These are phyloP conservation scores for Empis stercorea DNA, from an alignment of 2,888 invertebrate genomes.

Conservation along the genomic window DNA sequence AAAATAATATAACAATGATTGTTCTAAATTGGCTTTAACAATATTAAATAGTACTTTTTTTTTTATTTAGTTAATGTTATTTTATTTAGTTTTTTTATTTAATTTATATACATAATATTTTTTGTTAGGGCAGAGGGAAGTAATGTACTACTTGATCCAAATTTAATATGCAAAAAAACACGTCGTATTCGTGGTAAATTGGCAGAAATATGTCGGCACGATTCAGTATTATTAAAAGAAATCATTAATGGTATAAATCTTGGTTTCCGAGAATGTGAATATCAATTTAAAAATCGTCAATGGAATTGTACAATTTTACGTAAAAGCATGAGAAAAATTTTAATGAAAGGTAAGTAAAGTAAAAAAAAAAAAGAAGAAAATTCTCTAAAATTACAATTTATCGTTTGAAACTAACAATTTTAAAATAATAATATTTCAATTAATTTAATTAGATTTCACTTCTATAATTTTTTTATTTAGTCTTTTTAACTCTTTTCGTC, in stretches of 20 bases:
- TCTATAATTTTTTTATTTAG: not conserved
- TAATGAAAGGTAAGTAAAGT: constrained; percentile 72
- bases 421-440: not conserved
- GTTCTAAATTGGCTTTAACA: too few relatives aligned
- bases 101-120: too few relatives aligned
- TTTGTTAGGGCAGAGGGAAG: constrained; percentile 59
- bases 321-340: constrained; percentile 69
- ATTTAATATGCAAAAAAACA: constrained; percentile 77
- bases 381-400: too few relatives aligned
- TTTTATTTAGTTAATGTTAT: not conserved
- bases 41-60: too few relatives aligned
- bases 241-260: constrained; percentile 71
- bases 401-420: too few relatives aligned
- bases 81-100: not conserved
- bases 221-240: constrained; percentile 66
- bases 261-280: constrained; percentile 75
- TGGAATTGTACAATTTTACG: constrained; percentile 83
- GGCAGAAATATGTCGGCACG: constrained; percentile 73
- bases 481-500: too few relatives aligned
- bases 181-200: constrained; percentile 62
- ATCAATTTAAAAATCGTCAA: constrained; percentile 70
- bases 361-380: too few relatives aligned
- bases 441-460: not conserved
- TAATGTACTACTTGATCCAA: constrained; percentile 80
- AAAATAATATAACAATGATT: too few relatives aligned